These are phyloP conservation scores for Torymus aiolomorphi DNA, from an alignment of 2,888 invertebrate genomes.

Conservation along the genomic window DNA sequence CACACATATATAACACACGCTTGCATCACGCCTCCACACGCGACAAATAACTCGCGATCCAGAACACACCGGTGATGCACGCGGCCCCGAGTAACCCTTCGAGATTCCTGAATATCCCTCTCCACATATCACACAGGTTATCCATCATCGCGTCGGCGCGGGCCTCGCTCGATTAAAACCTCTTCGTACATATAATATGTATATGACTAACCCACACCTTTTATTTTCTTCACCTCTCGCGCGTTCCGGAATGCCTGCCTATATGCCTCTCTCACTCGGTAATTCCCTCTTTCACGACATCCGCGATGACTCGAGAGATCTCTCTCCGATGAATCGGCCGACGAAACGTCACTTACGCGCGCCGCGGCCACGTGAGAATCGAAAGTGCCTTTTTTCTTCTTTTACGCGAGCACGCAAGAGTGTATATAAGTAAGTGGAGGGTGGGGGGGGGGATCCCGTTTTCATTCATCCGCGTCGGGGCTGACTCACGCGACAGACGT, in stretches of 20 bases:
- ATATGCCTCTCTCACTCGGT: neutral
- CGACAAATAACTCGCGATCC: neutral
- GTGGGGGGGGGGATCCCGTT: constrained; percentile 40
- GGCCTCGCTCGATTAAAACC: constrained; percentile 33
- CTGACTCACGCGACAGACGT: constrained; percentile 43
- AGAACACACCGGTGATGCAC: neutral
- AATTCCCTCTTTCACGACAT: neutral
- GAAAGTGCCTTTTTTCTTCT: constrained; percentile 11
- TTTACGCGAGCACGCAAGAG: neutral
- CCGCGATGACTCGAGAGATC: constrained; percentile 3
- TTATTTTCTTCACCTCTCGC: neutral
- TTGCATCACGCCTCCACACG: neutral
- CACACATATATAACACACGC: too few species aligned
- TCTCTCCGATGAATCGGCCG: constrained; percentile 30
- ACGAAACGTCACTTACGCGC: constrained; percentile 15
- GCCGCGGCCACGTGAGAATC: constrained; percentile 6
- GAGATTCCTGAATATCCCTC: neutral
- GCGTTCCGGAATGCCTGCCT: too few species aligned
- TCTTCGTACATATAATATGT: neutral
- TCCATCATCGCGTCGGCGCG: neutral
- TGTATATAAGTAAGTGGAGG: neutral
- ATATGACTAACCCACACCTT: neutral
- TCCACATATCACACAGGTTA: neutral
- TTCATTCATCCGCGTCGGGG: constrained; percentile 47
- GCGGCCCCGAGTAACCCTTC: too few species aligned